These are phyloP conservation scores for Nineta flava DNA, from an alignment of 2,888 invertebrate species.

Conservation along the genomic window DNA sequence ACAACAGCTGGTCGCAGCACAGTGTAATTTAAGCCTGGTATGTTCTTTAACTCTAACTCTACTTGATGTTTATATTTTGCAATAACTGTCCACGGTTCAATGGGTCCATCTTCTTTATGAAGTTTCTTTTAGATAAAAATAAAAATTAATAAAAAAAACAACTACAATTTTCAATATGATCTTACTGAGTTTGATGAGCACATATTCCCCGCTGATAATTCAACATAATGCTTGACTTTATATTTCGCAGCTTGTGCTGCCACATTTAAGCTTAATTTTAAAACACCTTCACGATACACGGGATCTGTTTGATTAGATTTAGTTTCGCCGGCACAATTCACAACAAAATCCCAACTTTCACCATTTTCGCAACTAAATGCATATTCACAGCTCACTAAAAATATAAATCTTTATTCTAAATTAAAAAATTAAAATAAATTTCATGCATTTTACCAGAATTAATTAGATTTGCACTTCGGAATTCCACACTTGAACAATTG, in stretches of 20 bases:
- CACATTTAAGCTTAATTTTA: constrained; percentile 69
- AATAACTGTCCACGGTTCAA: constrained; percentile 74
- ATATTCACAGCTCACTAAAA: constrained; percentile 62
- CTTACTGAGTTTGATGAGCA: constrained; percentile 60
- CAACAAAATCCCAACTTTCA: constrained; percentile 53
- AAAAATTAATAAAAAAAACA: background rate
- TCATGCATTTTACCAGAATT: constrained; percentile 45
- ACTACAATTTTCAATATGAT: constrained; percentile 1
- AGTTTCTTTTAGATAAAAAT: constrained; percentile 22
- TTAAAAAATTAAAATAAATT: constrained; percentile 10
- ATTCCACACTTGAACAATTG: constrained; percentile 62
- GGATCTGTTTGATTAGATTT: constrained; percentile 76
- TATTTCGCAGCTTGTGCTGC: constrained; percentile 57
- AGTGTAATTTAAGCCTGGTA: constrained; percentile 57
- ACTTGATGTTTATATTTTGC: constrained; percentile 72
- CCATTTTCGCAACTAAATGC: constrained; percentile 48
- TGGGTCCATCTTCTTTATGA: constrained; percentile 56
- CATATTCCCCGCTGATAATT: constrained; percentile 74
- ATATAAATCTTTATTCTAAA: constrained; percentile 21
- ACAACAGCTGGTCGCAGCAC: constrained; percentile 71
- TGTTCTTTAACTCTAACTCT: constrained; percentile 54
- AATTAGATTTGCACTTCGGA: constrained; percentile 82
- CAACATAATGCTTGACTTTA: constrained; percentile 55
- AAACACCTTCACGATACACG: constrained; percentile 79
- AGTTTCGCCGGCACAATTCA: constrained; percentile 87